A percentile compares a stretch with the other conserved stretches of the same genome.
phyloP scores from a whole-genome alignment of 2,113 vertebrate genomes.

The Pitta sordida region DNA sequence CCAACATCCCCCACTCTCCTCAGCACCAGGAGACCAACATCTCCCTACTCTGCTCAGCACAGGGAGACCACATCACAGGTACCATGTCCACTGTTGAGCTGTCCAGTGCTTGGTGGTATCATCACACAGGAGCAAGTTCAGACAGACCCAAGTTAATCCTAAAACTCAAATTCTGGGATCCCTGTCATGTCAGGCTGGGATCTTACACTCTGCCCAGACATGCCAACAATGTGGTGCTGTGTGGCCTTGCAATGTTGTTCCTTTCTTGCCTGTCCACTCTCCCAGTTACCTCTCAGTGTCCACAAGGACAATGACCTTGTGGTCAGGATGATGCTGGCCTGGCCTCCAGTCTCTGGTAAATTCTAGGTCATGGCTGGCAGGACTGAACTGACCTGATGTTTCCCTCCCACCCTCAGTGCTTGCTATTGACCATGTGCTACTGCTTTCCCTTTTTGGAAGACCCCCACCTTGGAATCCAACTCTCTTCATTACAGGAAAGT shows the following conservation, averaged over 20 bases:
- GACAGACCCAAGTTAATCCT: background rate
- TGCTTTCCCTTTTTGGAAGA: background rate
- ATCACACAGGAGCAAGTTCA: background rate
- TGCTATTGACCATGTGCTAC: background rate
- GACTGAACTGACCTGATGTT: background rate
- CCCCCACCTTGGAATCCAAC: background rate
- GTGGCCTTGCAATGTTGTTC: background rate
- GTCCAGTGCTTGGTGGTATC: background rate
- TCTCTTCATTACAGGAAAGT: background rate
- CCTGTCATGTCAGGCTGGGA: background rate
- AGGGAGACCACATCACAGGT: background rate
- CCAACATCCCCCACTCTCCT: background rate
- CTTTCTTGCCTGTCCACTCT: background rate
- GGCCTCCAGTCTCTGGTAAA: background rate
- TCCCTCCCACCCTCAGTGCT: background rate
- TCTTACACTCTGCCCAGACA: background rate
- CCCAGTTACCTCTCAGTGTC: background rate
- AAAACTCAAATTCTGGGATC: background rate
- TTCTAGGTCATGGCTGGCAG: background rate
- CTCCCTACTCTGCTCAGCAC: background rate
- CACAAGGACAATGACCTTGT: background rate
- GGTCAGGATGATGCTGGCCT: background rate
- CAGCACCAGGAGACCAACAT: background rate
- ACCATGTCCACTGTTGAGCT: background rate
- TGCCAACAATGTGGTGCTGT: background rate